Base-by-base conservation (phyloP, 2,888 invertebrate genomes). In the Ptychoptera contaminata region DNA sequence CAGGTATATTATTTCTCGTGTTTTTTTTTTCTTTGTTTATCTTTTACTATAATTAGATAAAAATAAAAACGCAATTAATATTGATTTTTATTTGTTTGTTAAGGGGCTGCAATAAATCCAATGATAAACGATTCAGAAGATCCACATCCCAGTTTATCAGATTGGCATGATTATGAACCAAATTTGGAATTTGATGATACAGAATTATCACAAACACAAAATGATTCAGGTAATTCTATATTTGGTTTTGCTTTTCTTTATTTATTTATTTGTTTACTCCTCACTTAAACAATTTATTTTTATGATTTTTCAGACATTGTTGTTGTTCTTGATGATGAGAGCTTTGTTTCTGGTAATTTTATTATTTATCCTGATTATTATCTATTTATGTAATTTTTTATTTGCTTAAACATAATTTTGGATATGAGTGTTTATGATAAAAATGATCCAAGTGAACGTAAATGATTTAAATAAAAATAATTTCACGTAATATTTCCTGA, bases 131-230 rank as follows among this genome's bases (percentile, higher is more conserved):
- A 76, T 52, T 67, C 70, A 47, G 85, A 88, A 50, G 90, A 88
- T 57, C 74, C 80, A 8, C 80, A 83, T 62, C 85, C 87, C 43
- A 91, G 91, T 65, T 71, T 91, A 47, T 90, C 90, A 31, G 91
- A 90, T 67, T 82, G 79, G 61, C 88, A 90, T 61, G 92, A 92
- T 67, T 87, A 91, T 63, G 94, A 96, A 63, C 93, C 93, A 11
- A 86, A 90, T 67, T 71, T 94, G 61, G 93, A 94, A 65, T 94
- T 94, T 69, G 94, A 96, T 69, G 94, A 94, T 65, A 85, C 90
- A 11, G 94, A 94, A 68, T 67, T 90, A 56, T 76, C 81, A 56
- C 70, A 77, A 46, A 70, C 78, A 42, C 70, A 32, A 9, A 32
- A 23, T 23, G 23, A 23, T 23, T 23, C 23, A 23, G 23, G 23